phyloP scores from a whole-genome alignment of 2,113 vertebrate species.

The Spermophilus dauricus region DNA sequence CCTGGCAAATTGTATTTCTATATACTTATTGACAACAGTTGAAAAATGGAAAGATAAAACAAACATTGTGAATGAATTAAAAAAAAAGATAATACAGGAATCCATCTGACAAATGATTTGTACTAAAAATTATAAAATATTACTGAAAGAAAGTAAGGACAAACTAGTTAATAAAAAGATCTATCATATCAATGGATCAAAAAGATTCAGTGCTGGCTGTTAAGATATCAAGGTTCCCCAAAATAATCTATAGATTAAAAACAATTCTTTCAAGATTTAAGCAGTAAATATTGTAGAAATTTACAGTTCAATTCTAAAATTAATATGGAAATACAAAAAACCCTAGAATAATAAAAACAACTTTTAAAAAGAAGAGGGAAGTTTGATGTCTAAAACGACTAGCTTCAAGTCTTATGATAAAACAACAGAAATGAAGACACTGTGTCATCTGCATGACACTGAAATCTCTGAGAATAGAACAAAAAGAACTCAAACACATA shows the following conservation, averaged over 20 bases:
- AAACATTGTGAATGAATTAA: not conserved
- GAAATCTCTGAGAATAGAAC: not conserved
- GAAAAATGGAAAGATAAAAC: slow-evolving; percentile 1
- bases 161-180: not conserved
- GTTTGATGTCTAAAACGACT: not conserved
- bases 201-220: not conserved
- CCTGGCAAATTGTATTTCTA: not conserved
- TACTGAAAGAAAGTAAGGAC: not conserved
- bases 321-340: not conserved
- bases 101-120: not conserved
- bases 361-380: not conserved
- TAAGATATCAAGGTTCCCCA: not conserved
- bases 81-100: not conserved
- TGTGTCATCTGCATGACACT: not conserved
- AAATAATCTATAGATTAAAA: not conserved
- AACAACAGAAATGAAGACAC: not conserved
- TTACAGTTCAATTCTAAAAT: not conserved
- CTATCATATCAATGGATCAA: not conserved
- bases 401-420: not conserved
- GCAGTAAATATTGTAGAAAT: not conserved
- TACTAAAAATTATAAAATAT: not conserved
- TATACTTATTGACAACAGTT: not conserved
- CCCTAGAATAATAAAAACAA: not conserved
- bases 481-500: not conserved
- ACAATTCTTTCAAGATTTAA: not conserved